phyloP scores from a whole-genome alignment of 2,888 invertebrate genomes.

The Cataglyphis albicans region DNA sequence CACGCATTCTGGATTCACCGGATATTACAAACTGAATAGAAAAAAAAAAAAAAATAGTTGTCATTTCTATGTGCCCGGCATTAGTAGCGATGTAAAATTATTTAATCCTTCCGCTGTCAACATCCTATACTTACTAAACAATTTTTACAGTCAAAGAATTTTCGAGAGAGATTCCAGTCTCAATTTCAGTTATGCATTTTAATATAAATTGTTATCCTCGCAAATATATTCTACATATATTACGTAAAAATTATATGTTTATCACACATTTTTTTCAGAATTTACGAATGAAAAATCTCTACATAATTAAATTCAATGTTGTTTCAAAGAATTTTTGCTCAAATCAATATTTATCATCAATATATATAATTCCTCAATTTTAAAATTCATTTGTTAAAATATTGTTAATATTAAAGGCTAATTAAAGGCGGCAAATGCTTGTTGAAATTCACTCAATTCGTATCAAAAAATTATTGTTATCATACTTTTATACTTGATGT shows the following conservation, averaged over 20 bases:
- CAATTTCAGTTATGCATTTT: neutral
- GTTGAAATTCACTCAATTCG: neutral
- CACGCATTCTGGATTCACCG: neutral
- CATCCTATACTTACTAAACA: neutral
- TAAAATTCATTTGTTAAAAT: neutral
- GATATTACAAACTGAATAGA: constrained; percentile 10
- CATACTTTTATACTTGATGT: neutral
- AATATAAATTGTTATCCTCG: neutral
- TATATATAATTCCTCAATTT: neutral
- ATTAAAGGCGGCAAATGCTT: neutral
- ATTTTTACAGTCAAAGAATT: neutral
- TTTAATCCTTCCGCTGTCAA: neutral
- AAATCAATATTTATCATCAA: neutral
- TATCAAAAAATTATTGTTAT: neutral
- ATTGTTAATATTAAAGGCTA: neutral
- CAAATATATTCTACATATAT: neutral
- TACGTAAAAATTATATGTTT: neutral
- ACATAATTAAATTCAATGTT: neutral
- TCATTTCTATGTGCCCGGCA: neutral
- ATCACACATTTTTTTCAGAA: neutral
- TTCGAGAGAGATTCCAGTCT: neutral
- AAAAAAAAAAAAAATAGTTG: neutral
- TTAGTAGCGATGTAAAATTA: neutral
- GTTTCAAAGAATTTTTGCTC: neutral
- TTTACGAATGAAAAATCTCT: neutral